Evolutionary conservation across 2,888 invertebrate species (phyloP), one percentile per base, ranked within the genome.

Genomic region (Carpatolechia fugitivella): DNA sequence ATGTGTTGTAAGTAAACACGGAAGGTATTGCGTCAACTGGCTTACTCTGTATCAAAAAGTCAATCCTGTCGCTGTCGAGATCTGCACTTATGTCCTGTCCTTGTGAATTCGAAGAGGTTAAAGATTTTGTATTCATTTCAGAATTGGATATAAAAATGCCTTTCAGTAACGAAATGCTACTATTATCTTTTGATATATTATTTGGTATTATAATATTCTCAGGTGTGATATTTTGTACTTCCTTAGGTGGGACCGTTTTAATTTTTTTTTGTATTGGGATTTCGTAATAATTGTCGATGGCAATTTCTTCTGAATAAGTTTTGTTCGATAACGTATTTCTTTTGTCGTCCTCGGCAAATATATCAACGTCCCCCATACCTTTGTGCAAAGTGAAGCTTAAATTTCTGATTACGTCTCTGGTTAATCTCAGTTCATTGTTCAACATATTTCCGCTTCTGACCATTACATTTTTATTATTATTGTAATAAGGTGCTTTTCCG

Each of bases 1-100:
- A 69, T 0, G 63, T 51, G 54, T 79, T 82, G 47, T 78, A 78
- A 24, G 57, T 74, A 40, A 69, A 74, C 35, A 62, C 50, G 29
- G 66, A 55, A 13, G 24, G 16, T 5, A 14, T 8, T 2, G 56
- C 55, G 50, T 61, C 66, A 14, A 61, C 56, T 1, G 71, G 63
- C 24, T 65, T 50, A 40, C 76, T 78, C 64, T 81, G 76, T n/a
- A 82, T 63, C 6, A 79, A 58, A 54, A 73, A 80, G 65, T 85
- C 84, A 3, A 63, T 65, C 51, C 76, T 81, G 24, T 78, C 77
- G 38, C 59, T 46, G 24, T 59, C 48, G n/a, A 51, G 33, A 14
- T 60, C 55, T 18, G 20, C 13, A 6, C 62, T 56, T 7, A 51
- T 56, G 50, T 62, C 61, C 8, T 36, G 36, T n/a, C 38, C 57